A percentile compares a stretch with the other conserved stretches of the same genome.
Conservation (phyloP, 2,797 vertebrate species). For the Xenopus petersii region DNA sequence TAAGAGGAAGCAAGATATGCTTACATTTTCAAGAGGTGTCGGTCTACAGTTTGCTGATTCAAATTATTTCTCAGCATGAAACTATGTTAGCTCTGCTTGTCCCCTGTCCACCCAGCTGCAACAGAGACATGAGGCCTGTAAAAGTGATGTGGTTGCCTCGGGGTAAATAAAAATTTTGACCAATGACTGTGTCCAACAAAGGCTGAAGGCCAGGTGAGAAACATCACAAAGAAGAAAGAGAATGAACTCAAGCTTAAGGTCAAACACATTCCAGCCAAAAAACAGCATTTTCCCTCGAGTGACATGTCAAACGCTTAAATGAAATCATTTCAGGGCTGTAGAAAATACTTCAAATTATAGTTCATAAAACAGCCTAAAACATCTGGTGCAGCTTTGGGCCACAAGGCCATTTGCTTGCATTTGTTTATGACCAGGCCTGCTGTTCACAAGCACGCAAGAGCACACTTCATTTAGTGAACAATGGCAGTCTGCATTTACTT, state of each 20-base stretch:
- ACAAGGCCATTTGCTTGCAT: background rate
- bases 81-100: background rate
- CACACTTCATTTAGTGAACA: background rate
- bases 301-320: conserved; percentile 39
- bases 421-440: background rate
- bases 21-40: too few species aligned
- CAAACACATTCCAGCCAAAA: conserved; percentile 50
- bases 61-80: too few species aligned
- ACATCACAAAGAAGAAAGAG: conserved; percentile 8
- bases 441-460: conserved; percentile 1
- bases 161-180: conserved; percentile 6
- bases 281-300: conserved; percentile 37
- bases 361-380: conserved; percentile 42
- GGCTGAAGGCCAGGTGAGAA: background rate
- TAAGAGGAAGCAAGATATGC: too few species aligned
- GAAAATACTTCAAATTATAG: conserved; percentile 14
- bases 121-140: background rate
- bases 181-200: conserved; percentile 13
- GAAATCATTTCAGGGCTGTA: conserved; percentile 48
- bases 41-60: too few species aligned
- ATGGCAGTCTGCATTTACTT: background rate
- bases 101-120: background rate
- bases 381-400: background rate
- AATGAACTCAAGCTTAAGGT: conserved; percentile 39
- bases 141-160: background rate